These are phyloP conservation scores for Benitochromis conjunctus DNA, from an alignment of 2,113 vertebrate species.

Conservation along the genomic window DNA sequence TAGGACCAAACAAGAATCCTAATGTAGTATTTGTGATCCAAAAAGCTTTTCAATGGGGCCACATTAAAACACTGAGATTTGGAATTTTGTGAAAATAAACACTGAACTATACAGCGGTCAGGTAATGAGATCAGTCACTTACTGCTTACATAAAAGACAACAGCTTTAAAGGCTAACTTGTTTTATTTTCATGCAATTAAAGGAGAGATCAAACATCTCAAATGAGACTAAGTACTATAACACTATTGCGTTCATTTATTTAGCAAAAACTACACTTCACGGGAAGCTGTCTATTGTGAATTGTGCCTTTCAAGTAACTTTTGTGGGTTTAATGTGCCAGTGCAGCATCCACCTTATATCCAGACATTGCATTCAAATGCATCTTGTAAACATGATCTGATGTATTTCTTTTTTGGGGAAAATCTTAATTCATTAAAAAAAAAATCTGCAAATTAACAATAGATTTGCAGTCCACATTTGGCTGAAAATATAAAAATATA, in stretches of 20 bases:
- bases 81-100: not conserved
- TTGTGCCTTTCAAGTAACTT: slow-evolving; percentile 51
- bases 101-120: not conserved
- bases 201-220: not conserved
- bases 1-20: not conserved
- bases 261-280: not conserved
- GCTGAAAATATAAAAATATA: not conserved
- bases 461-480: not conserved
- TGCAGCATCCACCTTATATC: slow-evolving; percentile 12
- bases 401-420: not conserved
- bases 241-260: not conserved
- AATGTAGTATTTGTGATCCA: not conserved
- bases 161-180: not conserved
- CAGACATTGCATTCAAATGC: not conserved
- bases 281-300: slow-evolving; percentile 3
- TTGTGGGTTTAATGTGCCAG: slow-evolving; percentile 29
- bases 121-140: not conserved
- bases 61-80: not conserved
- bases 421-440: not conserved
- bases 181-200: not conserved
- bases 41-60: not conserved
- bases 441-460: not conserved
- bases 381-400: not conserved
- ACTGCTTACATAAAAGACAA: slow-evolving; percentile 7
- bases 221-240: not conserved